Base-by-base conservation (phyloP, 64 coral and sea anemone genomes). In the Porites australiensis region DNA sequence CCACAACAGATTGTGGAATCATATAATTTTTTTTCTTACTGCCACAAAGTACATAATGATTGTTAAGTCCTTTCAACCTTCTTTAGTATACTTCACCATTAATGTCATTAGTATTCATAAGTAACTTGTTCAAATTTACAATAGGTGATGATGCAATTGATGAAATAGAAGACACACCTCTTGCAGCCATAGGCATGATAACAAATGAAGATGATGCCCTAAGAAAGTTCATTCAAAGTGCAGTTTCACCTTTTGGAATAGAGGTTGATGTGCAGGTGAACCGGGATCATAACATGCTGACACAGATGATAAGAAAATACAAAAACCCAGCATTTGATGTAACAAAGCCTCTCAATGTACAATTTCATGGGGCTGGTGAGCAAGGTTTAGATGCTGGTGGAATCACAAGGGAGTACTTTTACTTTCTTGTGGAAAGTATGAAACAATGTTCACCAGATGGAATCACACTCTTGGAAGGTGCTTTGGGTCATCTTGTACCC, bases 121-220 rank as follows among this genome's bases (percentile, higher is more conserved):
- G 64, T 68, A 68, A 68, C 64, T 68, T 68, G 64, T 68, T 68
- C 64, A 68, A 13, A 68, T 68, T 68, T 68, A 68, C 64, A 68
- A 68, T 5, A 68, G 64, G 64, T 68, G 64, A 68, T 68, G 64
- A 68, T 68, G 16, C 64, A 68, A 68, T 68, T 68, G 64, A 68
- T 68, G 64, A 8, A 68, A 68, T 68, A 13, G 64, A 68, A 68
- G 64, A 68, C 64, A 68, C 16, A 68, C 64, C 64, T 68, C 64
- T 68, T 13, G 64, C 64, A 68, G 64, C 64, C 64, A 68, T 68
- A 68, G 64, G 22, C 64, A 68, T 68, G 64, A 68, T 68, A 68
- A 68, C 16, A 19, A 68, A 68, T 68, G 64, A 68, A 68, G 16
- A 68, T 68, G 64, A 68, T 68, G 11, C 64, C 64, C 64, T 68